A percentile compares a stretch with the other conserved stretches of the same genome.
These are phyloP conservation scores for Paratrypauchen microcephalus DNA, from an alignment of 2,797 vertebrate species.

Conservation along the genomic window DNA sequence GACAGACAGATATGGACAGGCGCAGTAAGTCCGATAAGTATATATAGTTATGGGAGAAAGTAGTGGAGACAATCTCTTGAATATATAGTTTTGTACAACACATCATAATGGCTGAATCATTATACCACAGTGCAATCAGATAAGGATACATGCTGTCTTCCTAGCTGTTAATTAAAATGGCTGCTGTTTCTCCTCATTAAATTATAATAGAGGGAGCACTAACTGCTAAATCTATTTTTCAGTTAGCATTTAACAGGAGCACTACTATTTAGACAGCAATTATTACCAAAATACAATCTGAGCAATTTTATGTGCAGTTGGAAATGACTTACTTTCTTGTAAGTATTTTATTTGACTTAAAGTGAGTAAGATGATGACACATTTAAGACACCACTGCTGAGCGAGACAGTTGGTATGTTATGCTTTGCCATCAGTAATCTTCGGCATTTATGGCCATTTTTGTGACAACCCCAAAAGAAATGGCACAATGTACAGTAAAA, in stretches of 20 bases:
- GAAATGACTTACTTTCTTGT: neutral
- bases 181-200: slow-evolving; percentile 8
- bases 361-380: neutral
- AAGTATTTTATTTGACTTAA: neutral
- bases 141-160: neutral
- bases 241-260: slow-evolving; percentile 11
- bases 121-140: neutral
- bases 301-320: neutral
- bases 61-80: neutral
- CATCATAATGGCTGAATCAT: neutral
- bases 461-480: slow-evolving; percentile 6
- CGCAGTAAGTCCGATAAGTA: slow-evolving; percentile 25
- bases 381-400: neutral
- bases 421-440: neutral
- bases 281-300: neutral
- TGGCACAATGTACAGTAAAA: slow-evolving; percentile 36
- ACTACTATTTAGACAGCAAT: slow-evolving; percentile 6
- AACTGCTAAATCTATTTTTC: slow-evolving; percentile 7
- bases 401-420: neutral
- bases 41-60: slow-evolving; percentile 1
- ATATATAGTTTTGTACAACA: slow-evolving; percentile 7
- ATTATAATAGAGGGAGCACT: neutral
- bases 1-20: slow-evolving; percentile 24
- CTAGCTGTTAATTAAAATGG: neutral
- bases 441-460: slow-evolving; percentile 26